Base-by-base conservation (phyloP, 1,140 invertebrate genomes). In the Trichonephila clavipes region DNA sequence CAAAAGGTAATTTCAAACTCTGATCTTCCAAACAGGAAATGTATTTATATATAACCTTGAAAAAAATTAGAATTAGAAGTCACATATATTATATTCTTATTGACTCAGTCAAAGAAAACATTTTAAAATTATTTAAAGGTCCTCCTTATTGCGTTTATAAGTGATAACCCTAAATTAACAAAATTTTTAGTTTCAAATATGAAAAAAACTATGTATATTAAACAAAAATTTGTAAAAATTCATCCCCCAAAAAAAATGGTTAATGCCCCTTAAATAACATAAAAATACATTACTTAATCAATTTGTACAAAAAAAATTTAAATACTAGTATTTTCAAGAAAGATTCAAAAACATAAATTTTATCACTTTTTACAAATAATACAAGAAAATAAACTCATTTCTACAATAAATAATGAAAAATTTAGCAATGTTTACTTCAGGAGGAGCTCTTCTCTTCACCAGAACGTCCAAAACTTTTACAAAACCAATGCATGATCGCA, bases 1-100 rank as follows among this genome's bases (percentile, higher is more conserved):
- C 87, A 16, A n/a, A 24, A n/a, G 40, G 34, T 44, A 88, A n/a
- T 72, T 58, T 88, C 44, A 19, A n/a, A 40, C 69, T 64, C 69
- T 88, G 24, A 10, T 69, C 44, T 19, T 88, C 64, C 40, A 88
- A 40, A 69, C 21, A 72, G 3, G 24, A 44, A 34, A 88, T 58
- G 21, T 69, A 88, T n/a, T 51, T 88, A 14, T 66, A 51, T 21
- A 88, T 14, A 18, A 88, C 87, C 87, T 88, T 21, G 19, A 40
- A 8, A 87, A 28, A 34, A 87, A 62, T 10, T 34, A 62, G 3
- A n/a, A 87, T 87, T 28, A 64, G 7, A 8, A 3, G 1, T 69
- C 18, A 16, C 28, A 77, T 34, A 77, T 24, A 69, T 69, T 19
- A 62, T 2, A 66, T 66, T 2, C n/a, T 24, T 51, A 51, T 51